Percentiles rank a stretch among this genome's conserved stretches.
Evolutionary conservation across 1,140 invertebrate genomes (phyloP).

Genomic region (Forficula auricularia): DNA sequence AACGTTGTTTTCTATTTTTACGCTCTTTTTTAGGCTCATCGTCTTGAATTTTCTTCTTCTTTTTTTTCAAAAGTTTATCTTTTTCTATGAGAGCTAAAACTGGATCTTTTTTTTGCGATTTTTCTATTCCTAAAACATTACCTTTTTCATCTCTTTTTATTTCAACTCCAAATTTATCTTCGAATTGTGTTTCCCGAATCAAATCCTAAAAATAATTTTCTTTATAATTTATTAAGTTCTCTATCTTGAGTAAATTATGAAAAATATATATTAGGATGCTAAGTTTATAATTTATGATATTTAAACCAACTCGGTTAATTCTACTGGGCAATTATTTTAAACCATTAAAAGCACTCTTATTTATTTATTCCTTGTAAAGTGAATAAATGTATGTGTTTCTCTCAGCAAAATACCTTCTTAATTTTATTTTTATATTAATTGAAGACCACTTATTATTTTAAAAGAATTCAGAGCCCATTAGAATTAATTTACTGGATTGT

Average conservation of each 20-base stretch:
- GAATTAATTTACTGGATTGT: no score
- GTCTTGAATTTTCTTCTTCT: slow-evolving; percentile 26
- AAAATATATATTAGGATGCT: no score
- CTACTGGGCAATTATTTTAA: no score
- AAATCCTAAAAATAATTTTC: slow-evolving; percentile 6
- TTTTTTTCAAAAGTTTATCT: slow-evolving; percentile 24
- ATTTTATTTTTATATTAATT: no score
- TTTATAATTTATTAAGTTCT: background rate
- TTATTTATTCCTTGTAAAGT: no score
- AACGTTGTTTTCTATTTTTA: slow-evolving; percentile 27
- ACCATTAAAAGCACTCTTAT: no score
- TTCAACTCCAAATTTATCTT: slow-evolving; percentile 34
- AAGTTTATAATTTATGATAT: no score
- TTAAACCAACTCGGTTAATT: no score
- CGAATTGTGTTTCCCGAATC: slow-evolving; percentile 25
- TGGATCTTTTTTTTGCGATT: slow-evolving; percentile 30
- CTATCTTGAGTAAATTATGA: background rate
- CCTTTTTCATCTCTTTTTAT: slow-evolving; percentile 31
- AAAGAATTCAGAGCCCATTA: no score
- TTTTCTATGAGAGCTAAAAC: slow-evolving; percentile 18
- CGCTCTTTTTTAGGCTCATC: slow-evolving; percentile 15
- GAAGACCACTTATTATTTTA: no score
- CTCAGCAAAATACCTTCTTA: no score
- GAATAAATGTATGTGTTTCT: no score
- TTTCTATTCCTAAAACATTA: slow-evolving; percentile 27